A percentile compares a stretch with the other conserved stretches of the same genome.
Evolutionary conservation across 2,888 invertebrate species (phyloP).

Genomic region (Sylvicola cinctus): DNA sequence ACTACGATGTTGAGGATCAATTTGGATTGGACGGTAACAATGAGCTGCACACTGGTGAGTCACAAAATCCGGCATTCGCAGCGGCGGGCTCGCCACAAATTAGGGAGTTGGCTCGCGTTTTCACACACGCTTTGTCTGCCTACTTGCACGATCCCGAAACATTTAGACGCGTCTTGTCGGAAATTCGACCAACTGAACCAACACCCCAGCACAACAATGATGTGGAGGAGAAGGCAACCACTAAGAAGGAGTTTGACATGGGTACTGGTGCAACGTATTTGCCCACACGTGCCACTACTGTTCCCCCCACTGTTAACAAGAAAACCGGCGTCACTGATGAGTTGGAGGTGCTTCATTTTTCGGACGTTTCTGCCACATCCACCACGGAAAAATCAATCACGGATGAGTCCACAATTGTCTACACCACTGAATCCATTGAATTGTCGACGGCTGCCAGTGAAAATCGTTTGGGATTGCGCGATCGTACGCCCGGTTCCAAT

Average conservation of each 20-base stretch:
- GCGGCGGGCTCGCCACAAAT: constrained; percentile 31
- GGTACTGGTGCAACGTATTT: constrained; percentile 19
- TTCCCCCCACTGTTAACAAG: constrained; percentile 4
- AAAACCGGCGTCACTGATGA: constrained; percentile 34
- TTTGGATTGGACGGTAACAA: constrained; percentile 1
- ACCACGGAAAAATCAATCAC: constrained; percentile 22
- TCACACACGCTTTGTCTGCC: constrained; percentile 62
- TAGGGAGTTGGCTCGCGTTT: constrained; percentile 62
- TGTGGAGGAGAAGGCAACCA: constrained; percentile 3
- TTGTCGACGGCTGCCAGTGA: constrained; percentile 7
- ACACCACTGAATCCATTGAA: too few species aligned
- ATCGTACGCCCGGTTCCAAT: constrained; percentile 11
- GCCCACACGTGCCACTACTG: constrained; percentile 13
- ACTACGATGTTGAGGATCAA: background rate
- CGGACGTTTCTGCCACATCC: constrained; percentile 38
- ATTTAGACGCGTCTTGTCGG: constrained; percentile 53
- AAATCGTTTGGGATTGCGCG: constrained; percentile 3
- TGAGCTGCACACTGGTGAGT: constrained; percentile 38
- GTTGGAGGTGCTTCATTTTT: constrained; percentile 58
- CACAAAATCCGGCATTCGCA: constrained; percentile 37
- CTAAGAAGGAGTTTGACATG: constrained; percentile 6
- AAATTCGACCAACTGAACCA: constrained; percentile 61
- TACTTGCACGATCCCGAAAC: constrained; percentile 68
- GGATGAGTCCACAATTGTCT: background rate
- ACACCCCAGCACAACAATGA: constrained; percentile 19